These are phyloP conservation scores for Rafetus swinhoei DNA, from an alignment of 2,113 vertebrate species.

Conservation along the genomic window DNA sequence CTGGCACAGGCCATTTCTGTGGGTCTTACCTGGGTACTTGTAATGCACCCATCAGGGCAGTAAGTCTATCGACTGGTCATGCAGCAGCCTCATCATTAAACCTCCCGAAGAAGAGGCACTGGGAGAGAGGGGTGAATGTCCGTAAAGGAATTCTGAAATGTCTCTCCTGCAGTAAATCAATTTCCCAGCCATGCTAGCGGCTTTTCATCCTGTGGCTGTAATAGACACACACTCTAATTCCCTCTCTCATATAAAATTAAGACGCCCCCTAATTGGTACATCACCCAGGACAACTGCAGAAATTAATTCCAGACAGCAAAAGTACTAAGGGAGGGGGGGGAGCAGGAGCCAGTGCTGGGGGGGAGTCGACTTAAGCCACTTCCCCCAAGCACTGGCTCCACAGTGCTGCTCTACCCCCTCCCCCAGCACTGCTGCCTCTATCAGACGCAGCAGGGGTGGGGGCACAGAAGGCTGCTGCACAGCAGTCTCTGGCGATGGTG, in stretches of 20 bases:
- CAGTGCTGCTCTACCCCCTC: no score
- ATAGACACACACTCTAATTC: background rate
- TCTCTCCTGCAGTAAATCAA: background rate
- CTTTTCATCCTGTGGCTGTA: background rate
- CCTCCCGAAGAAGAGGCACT: background rate
- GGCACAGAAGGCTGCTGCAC: no score
- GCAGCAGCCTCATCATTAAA: rapidly evolving
- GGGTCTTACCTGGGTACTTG: background rate
- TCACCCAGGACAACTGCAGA: background rate
- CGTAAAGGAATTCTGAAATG: constrained; percentile 2
- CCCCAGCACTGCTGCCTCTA: no score
- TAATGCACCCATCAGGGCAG: background rate
- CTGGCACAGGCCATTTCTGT: background rate
- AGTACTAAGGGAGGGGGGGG: background rate
- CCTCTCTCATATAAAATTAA: background rate
- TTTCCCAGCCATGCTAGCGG: background rate
- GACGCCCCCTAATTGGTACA: background rate
- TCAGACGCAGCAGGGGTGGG: no score
- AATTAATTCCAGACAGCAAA: background rate
- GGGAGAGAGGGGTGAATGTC: background rate
- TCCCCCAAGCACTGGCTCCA: no score
- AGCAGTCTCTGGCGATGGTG: no score
- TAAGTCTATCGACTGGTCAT: background rate
- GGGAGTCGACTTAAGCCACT: no score
- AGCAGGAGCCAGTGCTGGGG: no score